Percentiles rank a stretch among this genome's conserved stretches.
phyloP scores from a whole-genome alignment of 2,113 vertebrate genomes.

The Steatornis caripensis region DNA sequence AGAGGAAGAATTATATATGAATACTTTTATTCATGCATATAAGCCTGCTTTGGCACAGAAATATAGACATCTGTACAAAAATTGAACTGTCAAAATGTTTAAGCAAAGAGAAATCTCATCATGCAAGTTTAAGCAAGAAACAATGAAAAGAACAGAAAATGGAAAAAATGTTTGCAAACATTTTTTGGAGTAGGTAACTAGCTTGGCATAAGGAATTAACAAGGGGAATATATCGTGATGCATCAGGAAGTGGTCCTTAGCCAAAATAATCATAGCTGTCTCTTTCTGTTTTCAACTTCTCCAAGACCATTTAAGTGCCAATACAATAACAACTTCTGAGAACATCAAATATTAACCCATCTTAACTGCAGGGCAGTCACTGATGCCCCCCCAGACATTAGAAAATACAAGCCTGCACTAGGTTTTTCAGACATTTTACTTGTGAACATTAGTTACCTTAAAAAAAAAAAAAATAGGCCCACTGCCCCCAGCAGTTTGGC shows the following conservation, averaged over 20 bases:
- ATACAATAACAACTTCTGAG: neutral
- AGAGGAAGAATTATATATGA: neutral
- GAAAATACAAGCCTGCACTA: neutral
- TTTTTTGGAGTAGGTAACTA: neutral
- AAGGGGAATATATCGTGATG: neutral
- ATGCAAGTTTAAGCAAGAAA: neutral
- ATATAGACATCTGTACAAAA: neutral
- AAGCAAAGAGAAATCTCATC: neutral
- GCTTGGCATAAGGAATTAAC: neutral
- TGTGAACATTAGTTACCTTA: neutral
- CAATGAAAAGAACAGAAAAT: neutral
- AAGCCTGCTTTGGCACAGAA: neutral
- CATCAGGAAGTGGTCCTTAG: neutral
- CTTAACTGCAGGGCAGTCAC: neutral
- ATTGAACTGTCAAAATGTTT: neutral
- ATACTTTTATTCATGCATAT: neutral
- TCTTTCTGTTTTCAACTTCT: neutral
- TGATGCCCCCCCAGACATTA: no score
- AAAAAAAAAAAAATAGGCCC: neutral
- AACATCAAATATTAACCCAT: neutral
- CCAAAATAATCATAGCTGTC: neutral
- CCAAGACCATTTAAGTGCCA: neutral
- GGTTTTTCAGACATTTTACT: neutral
- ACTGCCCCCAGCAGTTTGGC: neutral
- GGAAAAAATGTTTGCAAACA: neutral